phyloP scores from a whole-genome alignment of 1,140 invertebrate genomes.

The Aphelinus atriplicis region DNA sequence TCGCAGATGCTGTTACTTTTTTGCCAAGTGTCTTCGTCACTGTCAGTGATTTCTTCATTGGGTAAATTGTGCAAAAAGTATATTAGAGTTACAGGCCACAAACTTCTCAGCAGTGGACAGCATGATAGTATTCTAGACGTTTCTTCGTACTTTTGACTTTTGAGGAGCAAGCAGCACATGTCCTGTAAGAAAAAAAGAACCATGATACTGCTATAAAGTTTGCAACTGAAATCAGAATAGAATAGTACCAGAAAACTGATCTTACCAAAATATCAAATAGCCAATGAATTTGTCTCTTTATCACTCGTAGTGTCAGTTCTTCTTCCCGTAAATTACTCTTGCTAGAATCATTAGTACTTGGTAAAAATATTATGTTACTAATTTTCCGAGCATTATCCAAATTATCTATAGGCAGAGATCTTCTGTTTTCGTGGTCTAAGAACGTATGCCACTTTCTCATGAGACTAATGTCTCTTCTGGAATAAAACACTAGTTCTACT shows the following conservation, averaged over 20 bases:
- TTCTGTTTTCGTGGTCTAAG: conserved; percentile 45
- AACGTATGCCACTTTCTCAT: conserved; percentile 52
- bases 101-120: conserved; percentile 42
- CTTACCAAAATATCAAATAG: conserved; percentile 55
- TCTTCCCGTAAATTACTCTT: conserved; percentile 41
- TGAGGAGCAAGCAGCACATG: conserved; percentile 42
- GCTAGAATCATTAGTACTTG: conserved; percentile 35
- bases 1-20: conserved; percentile 42
- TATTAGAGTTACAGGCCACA: conserved; percentile 53
- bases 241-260: conserved; percentile 6
- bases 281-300: conserved; percentile 51
- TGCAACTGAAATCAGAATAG: too few species aligned
- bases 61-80: conserved; percentile 46
- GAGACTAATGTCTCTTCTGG: conserved; percentile 49
- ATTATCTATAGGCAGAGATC: conserved; percentile 38
- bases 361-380: conserved; percentile 47
- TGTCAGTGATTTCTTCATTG: conserved; percentile 25
- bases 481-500: conserved; percentile 55
- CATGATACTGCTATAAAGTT: neutral
- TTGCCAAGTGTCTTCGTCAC: conserved; percentile 38
- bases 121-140: conserved; percentile 44
- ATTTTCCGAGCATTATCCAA: conserved; percentile 48
- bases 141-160: conserved; percentile 45
- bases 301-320: conserved; percentile 51
- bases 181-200: conserved; percentile 48